Conservation (phyloP, 2,797 vertebrate genomes). For the Myotis myotis region DNA sequence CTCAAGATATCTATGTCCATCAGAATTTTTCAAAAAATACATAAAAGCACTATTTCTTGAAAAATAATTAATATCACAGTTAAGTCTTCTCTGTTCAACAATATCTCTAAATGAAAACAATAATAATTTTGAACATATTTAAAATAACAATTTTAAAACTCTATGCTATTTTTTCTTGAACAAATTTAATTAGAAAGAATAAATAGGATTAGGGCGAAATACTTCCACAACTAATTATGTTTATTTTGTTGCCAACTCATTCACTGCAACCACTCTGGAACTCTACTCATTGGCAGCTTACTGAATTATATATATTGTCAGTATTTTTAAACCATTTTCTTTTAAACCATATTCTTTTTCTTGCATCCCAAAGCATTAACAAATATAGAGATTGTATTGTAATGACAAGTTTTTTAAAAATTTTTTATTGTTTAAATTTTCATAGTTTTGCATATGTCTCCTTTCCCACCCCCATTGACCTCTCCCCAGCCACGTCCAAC, state of each 20-base stretch:
- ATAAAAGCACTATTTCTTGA: not conserved
- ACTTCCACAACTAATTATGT: not conserved
- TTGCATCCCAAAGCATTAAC: not conserved
- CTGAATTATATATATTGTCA: constrained; percentile 20
- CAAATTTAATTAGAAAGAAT: not conserved
- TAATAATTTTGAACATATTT: not conserved
- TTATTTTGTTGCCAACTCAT: constrained; percentile 28
- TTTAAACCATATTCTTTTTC: not conserved
- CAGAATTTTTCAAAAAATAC: not conserved
- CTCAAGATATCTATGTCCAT: not conserved
- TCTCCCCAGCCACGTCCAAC: too few species aligned
- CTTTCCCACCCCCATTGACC: too few species aligned
- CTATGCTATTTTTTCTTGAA: not conserved
- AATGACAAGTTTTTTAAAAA: not conserved
- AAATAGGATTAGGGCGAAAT: not conserved
- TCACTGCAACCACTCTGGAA: not conserved
- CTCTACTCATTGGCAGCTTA: not conserved
- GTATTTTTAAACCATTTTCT: not conserved
- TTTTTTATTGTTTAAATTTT: too few species aligned
- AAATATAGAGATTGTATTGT: not conserved
- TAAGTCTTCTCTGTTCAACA: not conserved
- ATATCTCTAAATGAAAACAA: not conserved
- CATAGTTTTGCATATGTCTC: too few species aligned
- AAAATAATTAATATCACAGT: not conserved
- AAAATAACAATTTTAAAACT: not conserved